phyloP scores from a whole-genome alignment of 2,888 invertebrate species.

The Apodemia zela region DNA sequence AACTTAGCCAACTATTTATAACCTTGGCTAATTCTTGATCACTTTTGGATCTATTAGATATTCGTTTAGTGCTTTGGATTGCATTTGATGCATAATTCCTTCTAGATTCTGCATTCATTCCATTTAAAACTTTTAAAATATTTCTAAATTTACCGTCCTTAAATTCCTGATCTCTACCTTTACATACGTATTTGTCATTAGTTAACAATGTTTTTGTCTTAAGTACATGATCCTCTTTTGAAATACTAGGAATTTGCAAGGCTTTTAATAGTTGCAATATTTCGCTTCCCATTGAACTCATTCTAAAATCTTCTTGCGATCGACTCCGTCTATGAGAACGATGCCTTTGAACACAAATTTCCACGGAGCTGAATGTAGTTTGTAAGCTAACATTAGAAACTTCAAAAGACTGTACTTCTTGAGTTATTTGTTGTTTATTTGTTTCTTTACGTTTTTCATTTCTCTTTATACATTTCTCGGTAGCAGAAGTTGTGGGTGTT shows the following conservation, averaged over 20 bases:
- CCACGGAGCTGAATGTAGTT: slow-evolving; percentile 22
- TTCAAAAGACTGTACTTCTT: slow-evolving; percentile 18
- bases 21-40: slow-evolving; percentile 39
- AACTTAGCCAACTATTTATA: slow-evolving; percentile 29
- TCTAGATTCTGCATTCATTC: neutral
- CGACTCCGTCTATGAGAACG: slow-evolving; percentile 39
- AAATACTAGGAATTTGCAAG: slow-evolving; percentile 18
- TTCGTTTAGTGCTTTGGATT: neutral
- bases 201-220: slow-evolving; percentile 34
- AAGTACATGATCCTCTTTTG: slow-evolving; percentile 26
- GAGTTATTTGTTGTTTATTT: neutral
- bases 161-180: neutral
- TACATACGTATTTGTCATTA: neutral
- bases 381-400: slow-evolving; percentile 20
- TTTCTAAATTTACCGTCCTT: neutral
- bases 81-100: neutral
- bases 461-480: slow-evolving; percentile 26
- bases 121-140: neutral
- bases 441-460: slow-evolving; percentile 19
- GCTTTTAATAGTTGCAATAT: slow-evolving; percentile 40
- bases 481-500: slow-evolving; percentile 37
- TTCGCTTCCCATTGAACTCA: slow-evolving; percentile 35
- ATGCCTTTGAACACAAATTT: slow-evolving; percentile 18
- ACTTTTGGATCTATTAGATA: slow-evolving; percentile 27
- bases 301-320: slow-evolving; percentile 44